A percentile compares a stretch with the other conserved stretches of the same genome.
phyloP scores from a whole-genome alignment of 1,140 invertebrate species.

The Daktulosphaira vitifoliae region DNA sequence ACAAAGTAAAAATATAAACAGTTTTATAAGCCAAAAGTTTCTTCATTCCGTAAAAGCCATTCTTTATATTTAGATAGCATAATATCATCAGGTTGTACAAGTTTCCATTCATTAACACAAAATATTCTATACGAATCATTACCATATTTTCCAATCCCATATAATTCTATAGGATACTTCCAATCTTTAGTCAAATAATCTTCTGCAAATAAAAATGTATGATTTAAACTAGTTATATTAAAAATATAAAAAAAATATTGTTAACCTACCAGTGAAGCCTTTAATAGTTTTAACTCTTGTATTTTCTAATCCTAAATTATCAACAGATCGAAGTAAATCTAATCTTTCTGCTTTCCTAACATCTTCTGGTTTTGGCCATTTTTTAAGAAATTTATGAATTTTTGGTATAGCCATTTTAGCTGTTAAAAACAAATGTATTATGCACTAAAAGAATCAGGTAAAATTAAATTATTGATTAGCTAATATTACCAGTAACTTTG shows the following conservation, averaged over 20 bases:
- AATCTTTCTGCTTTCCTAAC: conserved; percentile 42
- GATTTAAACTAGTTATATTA: background rate
- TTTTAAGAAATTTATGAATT: conserved; percentile 48
- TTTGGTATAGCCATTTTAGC: conserved; percentile 46
- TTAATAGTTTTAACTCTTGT: conserved; percentile 47
- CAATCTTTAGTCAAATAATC: conserved; percentile 51
- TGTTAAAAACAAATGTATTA: conserved; percentile 39
- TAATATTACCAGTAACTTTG: conserved; percentile 42
- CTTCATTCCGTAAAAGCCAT: conserved; percentile 47
- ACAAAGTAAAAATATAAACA: too few relatives aligned
- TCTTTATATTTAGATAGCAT: conserved; percentile 49
- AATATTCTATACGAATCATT: conserved; percentile 54
- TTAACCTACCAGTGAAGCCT: conserved; percentile 47
- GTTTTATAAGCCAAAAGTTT: conserved; percentile 41
- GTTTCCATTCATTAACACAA: conserved; percentile 52
- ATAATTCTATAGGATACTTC: conserved; percentile 50
- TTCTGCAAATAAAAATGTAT: conserved; percentile 44
- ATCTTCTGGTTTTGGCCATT: conserved; percentile 46
- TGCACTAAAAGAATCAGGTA: background rate
- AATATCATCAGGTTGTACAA: conserved; percentile 47
- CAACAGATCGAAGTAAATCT: conserved; percentile 44
- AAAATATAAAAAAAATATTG: too few relatives aligned
- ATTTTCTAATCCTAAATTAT: conserved; percentile 47
- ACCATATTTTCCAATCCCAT: conserved; percentile 54
- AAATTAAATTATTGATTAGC: background rate